phyloP scores from a whole-genome alignment of 2,888 invertebrate species.

The Erebia ligea region DNA sequence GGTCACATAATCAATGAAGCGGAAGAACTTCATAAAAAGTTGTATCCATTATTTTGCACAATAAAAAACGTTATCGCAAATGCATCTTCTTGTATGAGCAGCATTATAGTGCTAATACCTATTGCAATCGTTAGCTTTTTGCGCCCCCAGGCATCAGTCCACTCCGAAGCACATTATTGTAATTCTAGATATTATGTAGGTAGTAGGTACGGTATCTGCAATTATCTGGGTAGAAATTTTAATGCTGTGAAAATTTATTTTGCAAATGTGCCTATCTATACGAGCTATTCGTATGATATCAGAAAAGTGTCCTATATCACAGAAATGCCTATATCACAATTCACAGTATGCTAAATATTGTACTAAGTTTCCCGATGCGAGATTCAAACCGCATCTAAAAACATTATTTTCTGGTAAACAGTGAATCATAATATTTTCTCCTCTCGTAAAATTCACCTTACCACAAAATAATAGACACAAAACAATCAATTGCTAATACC shows the following conservation, averaged over 20 bases:
- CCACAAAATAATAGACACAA: no score
- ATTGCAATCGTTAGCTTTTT: slow-evolving; percentile 14
- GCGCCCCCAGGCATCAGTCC: slow-evolving; percentile 1
- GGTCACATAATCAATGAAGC: slow-evolving; percentile 14
- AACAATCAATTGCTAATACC: no score
- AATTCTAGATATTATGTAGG: background rate
- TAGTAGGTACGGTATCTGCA: slow-evolving; percentile 1
- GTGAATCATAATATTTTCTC: no score
- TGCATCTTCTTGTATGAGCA: slow-evolving; percentile 13
- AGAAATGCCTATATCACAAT: no score
- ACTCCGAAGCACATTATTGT: slow-evolving; percentile 5
- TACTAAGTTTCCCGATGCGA: no score
- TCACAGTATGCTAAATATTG: no score
- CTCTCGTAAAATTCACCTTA: no score
- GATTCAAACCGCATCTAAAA: no score
- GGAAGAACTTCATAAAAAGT: slow-evolving; percentile 1
- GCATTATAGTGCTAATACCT: slow-evolving; percentile 8
- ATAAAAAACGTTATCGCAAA: slow-evolving; percentile 12
- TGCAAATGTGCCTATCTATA: background rate
- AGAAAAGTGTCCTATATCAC: no score
- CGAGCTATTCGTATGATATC: no score
- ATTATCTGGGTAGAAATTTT: slow-evolving; percentile 13
- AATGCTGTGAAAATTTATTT: slow-evolving; percentile 1
- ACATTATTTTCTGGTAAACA: no score
- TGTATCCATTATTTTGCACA: slow-evolving; percentile 4